These are phyloP conservation scores for Origma solitaria DNA, from an alignment of 2,113 vertebrate genomes.

Conservation along the genomic window DNA sequence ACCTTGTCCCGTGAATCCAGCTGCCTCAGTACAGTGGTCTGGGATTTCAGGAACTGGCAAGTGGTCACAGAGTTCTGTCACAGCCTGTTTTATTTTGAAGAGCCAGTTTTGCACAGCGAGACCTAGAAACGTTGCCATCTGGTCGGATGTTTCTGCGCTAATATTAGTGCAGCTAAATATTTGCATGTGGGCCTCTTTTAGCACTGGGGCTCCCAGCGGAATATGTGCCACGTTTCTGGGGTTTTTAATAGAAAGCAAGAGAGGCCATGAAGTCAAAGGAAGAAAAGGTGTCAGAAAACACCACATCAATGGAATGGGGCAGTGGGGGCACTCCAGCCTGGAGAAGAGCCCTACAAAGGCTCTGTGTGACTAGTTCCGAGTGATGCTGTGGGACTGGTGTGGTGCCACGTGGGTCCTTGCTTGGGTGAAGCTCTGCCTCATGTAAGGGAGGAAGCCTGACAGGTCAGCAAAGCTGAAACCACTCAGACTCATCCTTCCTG, in stretches of 20 bases:
- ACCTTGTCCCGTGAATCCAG: not conserved
- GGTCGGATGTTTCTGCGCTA: not conserved
- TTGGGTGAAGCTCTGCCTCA: not conserved
- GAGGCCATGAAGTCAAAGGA: slow-evolving; percentile 1
- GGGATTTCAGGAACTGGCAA: not conserved
- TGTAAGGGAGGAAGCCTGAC: slow-evolving; percentile 11
- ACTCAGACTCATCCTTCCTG: slow-evolving; percentile 46
- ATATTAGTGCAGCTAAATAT: slow-evolving; percentile 58
- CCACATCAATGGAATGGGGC: not conserved
- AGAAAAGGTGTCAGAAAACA: slow-evolving; percentile 32
- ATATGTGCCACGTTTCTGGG: not conserved
- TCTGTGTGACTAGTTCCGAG: not conserved
- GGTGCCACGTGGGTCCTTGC: not conserved
- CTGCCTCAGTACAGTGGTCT: not conserved
- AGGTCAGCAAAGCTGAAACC: slow-evolving; percentile 32
- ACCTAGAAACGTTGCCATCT: not conserved
- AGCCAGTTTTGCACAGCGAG: not conserved
- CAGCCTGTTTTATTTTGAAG: not conserved
- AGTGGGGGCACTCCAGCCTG: fast-evolving
- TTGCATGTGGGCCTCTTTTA: slow-evolving; percentile 34
- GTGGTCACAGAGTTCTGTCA: not conserved
- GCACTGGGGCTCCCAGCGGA: slow-evolving; percentile 3
- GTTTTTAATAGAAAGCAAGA: slow-evolving; percentile 58
- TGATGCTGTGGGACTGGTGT: not conserved
- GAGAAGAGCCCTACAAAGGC: not conserved